Conservation (phyloP, 2,797 vertebrate genomes). For the Harpagifer antarcticus region DNA sequence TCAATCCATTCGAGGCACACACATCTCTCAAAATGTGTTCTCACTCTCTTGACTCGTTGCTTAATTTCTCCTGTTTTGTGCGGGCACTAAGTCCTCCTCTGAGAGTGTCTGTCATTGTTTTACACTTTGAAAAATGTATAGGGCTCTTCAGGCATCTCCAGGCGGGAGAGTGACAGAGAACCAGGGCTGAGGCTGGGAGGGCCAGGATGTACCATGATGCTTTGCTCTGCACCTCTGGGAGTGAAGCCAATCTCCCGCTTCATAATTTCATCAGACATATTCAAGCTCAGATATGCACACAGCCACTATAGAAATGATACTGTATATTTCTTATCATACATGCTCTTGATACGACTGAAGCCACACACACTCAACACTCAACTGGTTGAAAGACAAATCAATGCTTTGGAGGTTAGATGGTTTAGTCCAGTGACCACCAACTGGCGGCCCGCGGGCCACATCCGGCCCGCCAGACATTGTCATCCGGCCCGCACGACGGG, state of each 20-base stretch:
- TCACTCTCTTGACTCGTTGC: slow-evolving; percentile 56
- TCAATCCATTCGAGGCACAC: slow-evolving; percentile 39
- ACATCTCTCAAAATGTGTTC: slow-evolving; percentile 63
- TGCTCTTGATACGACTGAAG: slow-evolving; percentile 11
- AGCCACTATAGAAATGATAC: background rate
- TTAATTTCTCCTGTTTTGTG: slow-evolving; percentile 64
- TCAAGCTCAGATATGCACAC: slow-evolving; percentile 42
- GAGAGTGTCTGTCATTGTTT: slow-evolving; percentile 56
- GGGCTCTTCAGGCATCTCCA: slow-evolving; percentile 46
- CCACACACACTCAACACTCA: background rate
- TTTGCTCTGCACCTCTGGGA: slow-evolving; percentile 58
- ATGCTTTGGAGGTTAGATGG: no score
- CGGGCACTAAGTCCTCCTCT: slow-evolving; percentile 39
- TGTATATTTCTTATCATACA: slow-evolving; percentile 21
- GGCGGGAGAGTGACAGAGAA: slow-evolving; percentile 24
- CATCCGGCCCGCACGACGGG: no score
- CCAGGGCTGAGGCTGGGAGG: slow-evolving; percentile 9
- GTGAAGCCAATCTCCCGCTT: slow-evolving; percentile 70
- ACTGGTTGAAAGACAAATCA: no score
- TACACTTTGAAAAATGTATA: slow-evolving; percentile 55
- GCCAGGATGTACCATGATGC: slow-evolving; percentile 48
- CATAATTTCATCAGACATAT: slow-evolving; percentile 58
- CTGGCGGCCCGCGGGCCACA: no score
- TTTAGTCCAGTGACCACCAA: no score
- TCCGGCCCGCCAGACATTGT: no score